phyloP scores from a whole-genome alignment of 1,140 invertebrate genomes.

The Choristoneura fumiferana region DNA sequence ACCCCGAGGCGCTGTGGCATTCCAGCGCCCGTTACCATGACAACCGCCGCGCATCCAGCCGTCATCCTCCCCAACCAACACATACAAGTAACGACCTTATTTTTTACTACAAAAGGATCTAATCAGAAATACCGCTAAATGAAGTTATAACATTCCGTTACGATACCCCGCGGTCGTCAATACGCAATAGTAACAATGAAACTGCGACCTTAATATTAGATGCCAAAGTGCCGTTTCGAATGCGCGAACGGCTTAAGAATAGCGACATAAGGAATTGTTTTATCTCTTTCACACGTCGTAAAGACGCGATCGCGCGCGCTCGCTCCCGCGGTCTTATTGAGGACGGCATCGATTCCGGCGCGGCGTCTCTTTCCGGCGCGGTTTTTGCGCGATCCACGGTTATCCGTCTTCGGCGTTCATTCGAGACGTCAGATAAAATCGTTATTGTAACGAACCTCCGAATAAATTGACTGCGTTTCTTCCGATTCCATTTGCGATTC shows the following conservation, averaged over 20 bases:
- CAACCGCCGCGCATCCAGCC: slow-evolving; percentile 47
- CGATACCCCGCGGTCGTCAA: slow-evolving; percentile 57
- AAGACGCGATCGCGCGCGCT: slow-evolving; percentile 60
- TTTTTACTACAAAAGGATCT: slow-evolving; percentile 39
- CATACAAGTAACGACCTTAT: slow-evolving; percentile 58
- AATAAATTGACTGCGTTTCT: slow-evolving; percentile 67
- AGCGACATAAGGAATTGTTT: slow-evolving; percentile 75
- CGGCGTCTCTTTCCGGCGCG: slow-evolving; percentile 64
- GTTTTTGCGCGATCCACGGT: slow-evolving; percentile 65
- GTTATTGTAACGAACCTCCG: slow-evolving; percentile 65
- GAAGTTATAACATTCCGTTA: slow-evolving; percentile 74
- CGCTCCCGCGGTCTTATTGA: slow-evolving; percentile 51
- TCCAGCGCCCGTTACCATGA: slow-evolving; percentile 68
- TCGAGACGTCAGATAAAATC: slow-evolving; percentile 71
- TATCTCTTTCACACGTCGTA: slow-evolving; percentile 76
- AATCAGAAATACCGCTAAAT: slow-evolving; percentile 54
- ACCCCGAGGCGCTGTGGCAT: slow-evolving; percentile 53
- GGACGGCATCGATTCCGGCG: slow-evolving; percentile 66
- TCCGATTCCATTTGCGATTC: slow-evolving; percentile 62
- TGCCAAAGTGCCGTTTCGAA: slow-evolving; percentile 65
- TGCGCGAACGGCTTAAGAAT: slow-evolving; percentile 68
- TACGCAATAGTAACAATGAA: slow-evolving; percentile 67
- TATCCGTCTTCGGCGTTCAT: slow-evolving; percentile 70
- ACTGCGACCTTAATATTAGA: slow-evolving; percentile 69
- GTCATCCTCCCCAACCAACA: slow-evolving; percentile 31